Conservation (phyloP, 2,113 vertebrate species). For the Chloropsis cyanopogon region DNA sequence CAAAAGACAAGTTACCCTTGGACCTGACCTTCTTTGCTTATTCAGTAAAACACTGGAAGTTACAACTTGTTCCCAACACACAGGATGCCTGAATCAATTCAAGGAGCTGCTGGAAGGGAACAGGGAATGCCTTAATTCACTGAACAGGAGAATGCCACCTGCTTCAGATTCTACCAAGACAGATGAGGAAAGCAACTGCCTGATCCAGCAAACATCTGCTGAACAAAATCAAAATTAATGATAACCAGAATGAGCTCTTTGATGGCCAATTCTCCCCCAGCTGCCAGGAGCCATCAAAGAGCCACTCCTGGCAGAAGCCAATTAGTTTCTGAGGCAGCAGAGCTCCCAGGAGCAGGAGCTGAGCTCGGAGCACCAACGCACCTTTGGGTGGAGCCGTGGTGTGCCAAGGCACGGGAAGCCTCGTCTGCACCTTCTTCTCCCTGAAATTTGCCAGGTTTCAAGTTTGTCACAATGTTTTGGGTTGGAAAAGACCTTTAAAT, state of each 20-base stretch:
- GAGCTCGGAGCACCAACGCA: neutral
- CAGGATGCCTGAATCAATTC: neutral
- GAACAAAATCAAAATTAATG: conserved; percentile 67
- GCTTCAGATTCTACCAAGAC: neutral
- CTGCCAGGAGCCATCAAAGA: conserved; percentile 37
- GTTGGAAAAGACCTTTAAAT: neutral
- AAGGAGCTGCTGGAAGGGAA: conserved; percentile 33
- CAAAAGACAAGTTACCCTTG: neutral
- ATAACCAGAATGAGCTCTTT: conserved; percentile 49
- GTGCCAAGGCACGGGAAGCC: neutral
- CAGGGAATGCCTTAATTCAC: neutral
- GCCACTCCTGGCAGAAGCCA: conserved; percentile 21
- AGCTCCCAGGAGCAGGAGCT: neutral
- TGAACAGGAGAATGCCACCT: conserved; percentile 7
- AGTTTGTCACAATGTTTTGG: neutral
- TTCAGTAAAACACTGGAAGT: neutral
- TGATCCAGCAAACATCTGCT: conserved; percentile 68
- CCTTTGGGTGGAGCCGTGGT: neutral
- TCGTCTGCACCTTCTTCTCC: neutral
- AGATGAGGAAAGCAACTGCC: conserved; percentile 28
- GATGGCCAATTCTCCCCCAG: conserved; percentile 37
- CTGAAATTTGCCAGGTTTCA: neutral
- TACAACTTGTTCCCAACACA: neutral
- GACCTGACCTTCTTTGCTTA: neutral
- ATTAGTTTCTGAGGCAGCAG: neutral